Evolutionary conservation across 2,113 vertebrate species (phyloP), one percentile per base, ranked within the genome.

Genomic region (Callipepla squamata): DNA sequence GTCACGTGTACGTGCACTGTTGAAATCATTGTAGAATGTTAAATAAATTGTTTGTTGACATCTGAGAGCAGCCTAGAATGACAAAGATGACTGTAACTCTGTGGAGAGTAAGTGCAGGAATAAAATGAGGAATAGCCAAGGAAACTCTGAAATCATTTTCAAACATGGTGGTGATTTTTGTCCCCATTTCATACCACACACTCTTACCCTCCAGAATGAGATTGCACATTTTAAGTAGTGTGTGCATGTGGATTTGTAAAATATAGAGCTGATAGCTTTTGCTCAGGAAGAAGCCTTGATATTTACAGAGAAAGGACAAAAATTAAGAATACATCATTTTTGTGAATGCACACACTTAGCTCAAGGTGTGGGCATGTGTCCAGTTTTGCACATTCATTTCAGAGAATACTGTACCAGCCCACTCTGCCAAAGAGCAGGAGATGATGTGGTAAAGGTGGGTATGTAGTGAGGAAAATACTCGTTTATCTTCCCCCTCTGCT

Each of bases 1-100:
- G 36, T 92, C 79, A 85, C 83, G 44, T 94, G 40, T 90, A 53
- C 68, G 51, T 61, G 72, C 61, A 34, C 57, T 91, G 78, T 95
- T n/a, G 8, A 83, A 91, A 80, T 89, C 68, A 67, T 9, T 92
- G 47, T 32, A 61, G 81, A 91, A 85, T 74, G 20, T 85, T 83
- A 93, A 94, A 94, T 89, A 93, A 89, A 91, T 72, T 91, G 38
- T 23, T 44, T 53, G 28, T 38, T 93, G 68, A 65, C 70, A 59
- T 62, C 36, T 89, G 20, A 90, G 48, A 87, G 36, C 72, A 92
- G 48, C 48, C 16, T 70, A 50, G 63, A 80, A 85, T 87, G 81
- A 80, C 68, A 87, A 87, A 63, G 19, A 87, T 85, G 42, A 62
- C 63, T 92, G 20, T 32, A 78, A 40, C 80, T 69, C 76, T 85